Percentiles rank a stretch among this genome's conserved stretches.
phyloP scores from a whole-genome alignment of 2,113 vertebrate species.

The Girardinichthys multiradiatus region DNA sequence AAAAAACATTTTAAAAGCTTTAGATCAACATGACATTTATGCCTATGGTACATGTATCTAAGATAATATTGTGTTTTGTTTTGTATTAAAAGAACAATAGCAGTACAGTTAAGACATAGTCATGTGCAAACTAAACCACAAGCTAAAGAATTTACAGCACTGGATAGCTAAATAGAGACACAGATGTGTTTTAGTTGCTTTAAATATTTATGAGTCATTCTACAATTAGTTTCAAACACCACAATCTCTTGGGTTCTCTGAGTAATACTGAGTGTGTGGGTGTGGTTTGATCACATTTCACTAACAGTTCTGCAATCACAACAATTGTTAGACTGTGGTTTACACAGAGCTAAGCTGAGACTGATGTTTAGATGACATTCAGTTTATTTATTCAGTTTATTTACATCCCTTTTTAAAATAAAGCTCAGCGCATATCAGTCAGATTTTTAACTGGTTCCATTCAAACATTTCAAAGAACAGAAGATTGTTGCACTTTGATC shows the following conservation, averaged over 20 bases:
- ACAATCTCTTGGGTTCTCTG: neutral
- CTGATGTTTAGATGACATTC: neutral
- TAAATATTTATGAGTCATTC: neutral
- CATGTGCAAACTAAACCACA: neutral
- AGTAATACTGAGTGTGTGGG: neutral
- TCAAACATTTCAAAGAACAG: neutral
- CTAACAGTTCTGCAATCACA: neutral
- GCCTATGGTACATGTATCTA: neutral
- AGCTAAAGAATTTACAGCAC: neutral
- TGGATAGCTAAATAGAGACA: neutral
- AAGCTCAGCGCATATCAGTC: neutral
- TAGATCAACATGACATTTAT: no score
- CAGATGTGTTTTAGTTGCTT: neutral
- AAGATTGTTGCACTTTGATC: neutral
- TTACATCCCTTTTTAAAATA: neutral
- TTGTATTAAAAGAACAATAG: neutral
- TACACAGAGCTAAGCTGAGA: neutral
- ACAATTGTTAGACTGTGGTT: neutral
- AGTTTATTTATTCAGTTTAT: no score
- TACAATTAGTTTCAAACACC: neutral
- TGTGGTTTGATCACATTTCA: neutral
- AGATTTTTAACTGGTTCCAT: neutral
- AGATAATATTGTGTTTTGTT: neutral
- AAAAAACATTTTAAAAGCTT: no score
- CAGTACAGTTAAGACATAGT: neutral